Evolutionary conservation across 2,113 vertebrate genomes (phyloP), one percentile per base, ranked within the genome.

Genomic region (Origma solitaria): DNA sequence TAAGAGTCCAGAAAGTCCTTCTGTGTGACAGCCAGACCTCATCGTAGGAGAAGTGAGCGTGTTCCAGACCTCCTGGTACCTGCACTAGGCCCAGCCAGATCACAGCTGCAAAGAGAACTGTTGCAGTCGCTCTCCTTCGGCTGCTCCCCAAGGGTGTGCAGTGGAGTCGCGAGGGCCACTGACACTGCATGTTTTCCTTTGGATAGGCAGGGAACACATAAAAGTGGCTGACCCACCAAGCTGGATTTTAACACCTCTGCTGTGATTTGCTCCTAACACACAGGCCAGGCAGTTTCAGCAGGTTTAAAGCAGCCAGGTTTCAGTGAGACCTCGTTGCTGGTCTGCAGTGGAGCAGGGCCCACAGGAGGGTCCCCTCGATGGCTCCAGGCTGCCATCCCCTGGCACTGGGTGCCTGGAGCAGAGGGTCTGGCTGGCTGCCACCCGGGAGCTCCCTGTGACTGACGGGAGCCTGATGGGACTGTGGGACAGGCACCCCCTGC

Each of bases 371-470:
- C 12, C 33, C 56, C 19, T 49, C 2, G 7, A 10, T 6, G 51
- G 78, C 62, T 87, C 62, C 78, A 49, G 62, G 78, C 82, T 84
- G 94, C 87, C 90, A 70, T 66, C 87, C 30, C 5, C 72, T 87
- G 94, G 90, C 62, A 23, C 27, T 7, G 44, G 33, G 33, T 24
- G 60, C 38, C 54, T 11, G 27, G 37, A 51, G 58, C 90, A 33
- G 20, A 25, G 31, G 35, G 5, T 5, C 30, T 0, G 4, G 2
- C 5, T 37, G 21, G 65, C n/a, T 70, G 85, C 69, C 19, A 44
- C 71, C 81, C 15, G 2, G 71, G 33, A 62, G 60, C 47, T 40
- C 23, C 80, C 76, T 21, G 44, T 4, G 66, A 58, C 54, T 77
- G 88, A 38, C 69, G 44, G 31, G 21, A 82, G 40, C 35, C 37